phyloP scores from a whole-genome alignment of 1,140 invertebrate genomes.

The Psix sp. region DNA sequence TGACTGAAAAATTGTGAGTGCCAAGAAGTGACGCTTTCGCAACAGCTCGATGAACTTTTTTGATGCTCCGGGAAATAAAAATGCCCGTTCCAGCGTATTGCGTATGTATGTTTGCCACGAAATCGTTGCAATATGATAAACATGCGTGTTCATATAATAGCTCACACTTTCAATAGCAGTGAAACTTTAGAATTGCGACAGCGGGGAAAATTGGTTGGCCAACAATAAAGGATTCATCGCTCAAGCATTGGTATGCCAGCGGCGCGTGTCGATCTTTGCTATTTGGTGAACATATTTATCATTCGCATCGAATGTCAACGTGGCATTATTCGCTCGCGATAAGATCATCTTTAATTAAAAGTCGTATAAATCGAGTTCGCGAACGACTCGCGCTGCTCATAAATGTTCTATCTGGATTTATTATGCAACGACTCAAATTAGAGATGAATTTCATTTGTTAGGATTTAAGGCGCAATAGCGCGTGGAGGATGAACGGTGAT shows the following conservation, averaged over 20 bases:
- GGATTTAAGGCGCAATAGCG: too few relatives aligned
- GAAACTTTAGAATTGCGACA: slow-evolving; percentile 69
- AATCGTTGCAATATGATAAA: slow-evolving; percentile 31
- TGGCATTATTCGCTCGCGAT: background rate
- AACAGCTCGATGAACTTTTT: too few relatives aligned
- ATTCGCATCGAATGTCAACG: slow-evolving; percentile 11
- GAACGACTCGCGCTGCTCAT: too few relatives aligned
- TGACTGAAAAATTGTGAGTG: too few relatives aligned
- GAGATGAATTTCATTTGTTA: too few relatives aligned
- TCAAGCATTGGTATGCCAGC: slow-evolving; percentile 32
- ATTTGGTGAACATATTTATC: slow-evolving; percentile 17
- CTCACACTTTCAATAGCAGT: slow-evolving; percentile 67
- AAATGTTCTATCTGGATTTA: too few relatives aligned
- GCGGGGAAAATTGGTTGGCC: slow-evolving; percentile 61
- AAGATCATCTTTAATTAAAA: background rate
- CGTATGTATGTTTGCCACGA: background rate
- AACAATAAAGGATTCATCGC: slow-evolving; percentile 53
- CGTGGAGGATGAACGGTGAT: too few relatives aligned
- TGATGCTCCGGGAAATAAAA: background rate
- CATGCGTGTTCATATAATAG: slow-evolving; percentile 46
- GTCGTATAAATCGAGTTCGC: too few relatives aligned
- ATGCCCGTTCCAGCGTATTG: too few relatives aligned
- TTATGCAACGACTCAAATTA: too few relatives aligned
- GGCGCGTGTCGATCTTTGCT: slow-evolving; percentile 1
- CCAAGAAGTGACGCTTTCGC: too few relatives aligned